phyloP scores from a whole-genome alignment of 2,113 vertebrate species.

The Nothocercus julius region DNA sequence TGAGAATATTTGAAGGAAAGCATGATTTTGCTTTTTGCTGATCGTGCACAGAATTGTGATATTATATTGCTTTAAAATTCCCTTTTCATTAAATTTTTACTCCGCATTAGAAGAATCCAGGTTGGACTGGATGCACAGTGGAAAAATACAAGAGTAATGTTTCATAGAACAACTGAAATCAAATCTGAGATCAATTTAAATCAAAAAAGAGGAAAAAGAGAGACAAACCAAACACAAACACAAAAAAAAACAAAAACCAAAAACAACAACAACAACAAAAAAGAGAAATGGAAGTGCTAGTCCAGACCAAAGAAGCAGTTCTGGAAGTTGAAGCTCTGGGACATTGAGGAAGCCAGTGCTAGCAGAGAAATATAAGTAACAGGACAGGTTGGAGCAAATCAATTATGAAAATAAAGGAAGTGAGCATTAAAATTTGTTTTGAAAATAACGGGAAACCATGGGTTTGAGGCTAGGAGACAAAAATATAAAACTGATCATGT shows the following conservation, averaged over 20 bases:
- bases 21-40: not conserved
- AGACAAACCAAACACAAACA: too few species aligned
- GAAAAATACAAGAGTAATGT: slow-evolving; percentile 16
- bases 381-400: not conserved
- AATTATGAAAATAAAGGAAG: not conserved
- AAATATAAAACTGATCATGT: not conserved
- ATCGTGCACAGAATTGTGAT: not conserved
- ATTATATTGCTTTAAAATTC: not conserved
- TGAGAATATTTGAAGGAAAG: not conserved
- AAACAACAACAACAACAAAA: not conserved
- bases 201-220: not conserved
- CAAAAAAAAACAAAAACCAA: too few species aligned
- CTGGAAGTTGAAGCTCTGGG: not conserved
- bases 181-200: slow-evolving; percentile 5
- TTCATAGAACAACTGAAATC: not conserved
- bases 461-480: not conserved
- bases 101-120: not conserved
- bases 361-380: not conserved
- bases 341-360: fast-evolving
- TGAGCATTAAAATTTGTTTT: not conserved
- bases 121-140: not conserved
- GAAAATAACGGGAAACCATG: not conserved
- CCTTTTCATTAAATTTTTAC: not conserved
- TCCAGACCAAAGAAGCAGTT: not conserved
- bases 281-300: not conserved